A percentile compares a stretch with the other conserved stretches of the same genome.
These are phyloP conservation scores for Hystrix brachyura DNA, from an alignment of 2,113 vertebrate species.

Conservation along the genomic window DNA sequence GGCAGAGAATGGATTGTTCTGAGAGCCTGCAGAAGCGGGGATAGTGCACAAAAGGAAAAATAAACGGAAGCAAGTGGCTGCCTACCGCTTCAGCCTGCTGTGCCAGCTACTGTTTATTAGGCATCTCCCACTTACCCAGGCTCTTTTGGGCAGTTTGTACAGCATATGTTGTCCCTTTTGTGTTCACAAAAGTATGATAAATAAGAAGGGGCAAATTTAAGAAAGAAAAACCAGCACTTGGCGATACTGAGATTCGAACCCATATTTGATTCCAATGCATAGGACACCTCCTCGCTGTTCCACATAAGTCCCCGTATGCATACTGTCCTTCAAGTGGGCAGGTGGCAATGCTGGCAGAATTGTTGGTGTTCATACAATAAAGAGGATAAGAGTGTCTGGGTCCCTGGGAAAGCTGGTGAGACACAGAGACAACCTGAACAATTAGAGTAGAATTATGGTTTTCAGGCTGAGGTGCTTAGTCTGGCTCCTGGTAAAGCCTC, in stretches of 20 bases:
- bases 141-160: neutral
- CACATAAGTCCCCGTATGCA: accelerated
- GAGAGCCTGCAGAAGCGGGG: neutral
- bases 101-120: neutral
- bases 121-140: neutral
- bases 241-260: neutral
- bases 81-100: neutral
- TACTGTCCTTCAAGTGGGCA: too few species aligned
- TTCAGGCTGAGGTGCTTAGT: neutral
- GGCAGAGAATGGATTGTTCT: neutral
- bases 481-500: neutral
- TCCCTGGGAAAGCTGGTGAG: neutral
- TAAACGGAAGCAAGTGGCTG: neutral
- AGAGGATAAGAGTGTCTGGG: neutral
- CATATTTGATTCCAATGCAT: neutral
- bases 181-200: neutral
- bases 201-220: neutral
- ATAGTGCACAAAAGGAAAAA: neutral
- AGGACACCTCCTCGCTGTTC: neutral
- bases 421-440: neutral
- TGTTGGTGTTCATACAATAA: neutral
- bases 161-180: neutral
- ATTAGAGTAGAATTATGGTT: neutral
- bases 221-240: neutral
- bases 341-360: neutral